phyloP scores from a whole-genome alignment of 2,113 vertebrate genomes.

The Suncus etruscus region DNA sequence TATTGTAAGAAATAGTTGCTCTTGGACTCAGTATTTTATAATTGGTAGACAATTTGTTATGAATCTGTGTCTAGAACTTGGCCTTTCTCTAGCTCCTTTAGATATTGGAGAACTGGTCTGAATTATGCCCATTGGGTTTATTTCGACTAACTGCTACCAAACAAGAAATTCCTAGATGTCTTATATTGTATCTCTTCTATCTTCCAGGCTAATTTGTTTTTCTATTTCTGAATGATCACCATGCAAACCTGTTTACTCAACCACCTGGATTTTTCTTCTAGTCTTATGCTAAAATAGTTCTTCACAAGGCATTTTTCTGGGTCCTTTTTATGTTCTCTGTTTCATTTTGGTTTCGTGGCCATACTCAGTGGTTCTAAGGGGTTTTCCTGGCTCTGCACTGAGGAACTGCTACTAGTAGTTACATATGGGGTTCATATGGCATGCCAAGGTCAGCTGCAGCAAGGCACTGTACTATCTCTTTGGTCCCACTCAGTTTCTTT shows the following conservation, averaged over 20 bases:
- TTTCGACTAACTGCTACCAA: conserved; percentile 2
- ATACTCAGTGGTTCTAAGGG: no score
- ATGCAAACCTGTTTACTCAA: conserved; percentile 4
- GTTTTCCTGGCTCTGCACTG: no score
- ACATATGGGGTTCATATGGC: no score
- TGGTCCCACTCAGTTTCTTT: not conserved
- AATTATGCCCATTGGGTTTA: not conserved
- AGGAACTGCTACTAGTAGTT: no score
- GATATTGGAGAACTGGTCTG: not conserved
- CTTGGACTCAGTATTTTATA: not conserved
- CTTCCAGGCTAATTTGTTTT: conserved; percentile 1
- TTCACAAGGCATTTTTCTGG: not conserved
- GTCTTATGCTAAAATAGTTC: conserved; percentile 8
- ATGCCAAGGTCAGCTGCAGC: no score
- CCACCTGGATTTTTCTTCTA: conserved; percentile 14
- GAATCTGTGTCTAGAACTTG: not conserved
- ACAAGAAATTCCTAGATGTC: not conserved
- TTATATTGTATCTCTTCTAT: not conserved
- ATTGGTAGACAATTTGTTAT: not conserved
- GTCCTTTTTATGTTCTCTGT: not conserved
- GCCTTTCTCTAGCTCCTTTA: not conserved
- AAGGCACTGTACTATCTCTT: no score
- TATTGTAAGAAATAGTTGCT: conserved; percentile 15
- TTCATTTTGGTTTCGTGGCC: no score
- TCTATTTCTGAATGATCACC: not conserved